phyloP scores from a whole-genome alignment of 2,797 vertebrate species.

The Pangasius macronema region DNA sequence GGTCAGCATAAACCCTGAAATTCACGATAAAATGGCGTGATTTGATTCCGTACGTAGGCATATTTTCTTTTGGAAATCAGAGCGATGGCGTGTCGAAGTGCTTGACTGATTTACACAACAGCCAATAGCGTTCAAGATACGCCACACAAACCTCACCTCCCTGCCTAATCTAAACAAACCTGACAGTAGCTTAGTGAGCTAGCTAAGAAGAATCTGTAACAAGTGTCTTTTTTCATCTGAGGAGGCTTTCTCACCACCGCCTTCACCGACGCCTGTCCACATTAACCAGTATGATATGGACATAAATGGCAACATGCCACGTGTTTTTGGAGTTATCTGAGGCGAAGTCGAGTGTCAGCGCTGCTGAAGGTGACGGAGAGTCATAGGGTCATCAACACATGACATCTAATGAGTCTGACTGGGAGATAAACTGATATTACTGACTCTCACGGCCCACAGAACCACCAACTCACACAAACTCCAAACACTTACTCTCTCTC shows the following conservation, averaged over 20 bases:
- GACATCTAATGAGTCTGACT: background rate
- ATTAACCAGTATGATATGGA: background rate
- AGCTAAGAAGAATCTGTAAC: background rate
- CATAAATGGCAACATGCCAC: background rate
- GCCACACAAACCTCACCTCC: too few relatives aligned
- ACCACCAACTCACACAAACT: background rate
- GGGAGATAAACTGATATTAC: background rate
- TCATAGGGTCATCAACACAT: background rate
- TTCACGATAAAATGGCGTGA: background rate
- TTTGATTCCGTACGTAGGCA: background rate
- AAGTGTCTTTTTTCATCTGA: background rate
- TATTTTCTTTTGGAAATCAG: background rate
- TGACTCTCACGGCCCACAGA: background rate
- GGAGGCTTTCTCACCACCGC: background rate
- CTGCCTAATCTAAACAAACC: background rate
- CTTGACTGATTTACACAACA: background rate
- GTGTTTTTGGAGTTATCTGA: background rate
- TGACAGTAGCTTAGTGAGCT: background rate
- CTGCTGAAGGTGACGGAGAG: background rate
- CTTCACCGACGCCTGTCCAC: background rate
- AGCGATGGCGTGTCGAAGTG: background rate
- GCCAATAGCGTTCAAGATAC: background rate
- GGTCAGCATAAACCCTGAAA: background rate
- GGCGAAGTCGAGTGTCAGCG: background rate
- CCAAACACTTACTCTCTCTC: background rate